phyloP scores from a whole-genome alignment of 2,888 invertebrate genomes.

The Cheilosia vulpina region DNA sequence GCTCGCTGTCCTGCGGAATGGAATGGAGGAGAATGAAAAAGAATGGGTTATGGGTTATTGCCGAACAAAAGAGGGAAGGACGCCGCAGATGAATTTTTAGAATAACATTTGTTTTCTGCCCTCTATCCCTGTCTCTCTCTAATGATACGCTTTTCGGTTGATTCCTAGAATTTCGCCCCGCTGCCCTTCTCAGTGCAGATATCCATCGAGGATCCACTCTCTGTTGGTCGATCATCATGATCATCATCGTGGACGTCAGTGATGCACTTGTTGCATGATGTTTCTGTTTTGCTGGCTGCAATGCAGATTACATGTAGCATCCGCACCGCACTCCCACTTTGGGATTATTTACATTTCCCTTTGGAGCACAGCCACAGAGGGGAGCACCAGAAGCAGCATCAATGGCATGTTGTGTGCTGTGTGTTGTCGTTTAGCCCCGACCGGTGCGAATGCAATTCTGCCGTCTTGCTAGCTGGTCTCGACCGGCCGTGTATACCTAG shows the following conservation, averaged over 20 bases:
- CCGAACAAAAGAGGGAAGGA: conserved; percentile 43
- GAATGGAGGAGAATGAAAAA: conserved; percentile 27
- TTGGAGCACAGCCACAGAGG: conserved; percentile 34
- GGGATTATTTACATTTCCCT: conserved; percentile 74
- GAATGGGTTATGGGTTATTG: conserved; percentile 69
- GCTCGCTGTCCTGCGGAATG: background rate
- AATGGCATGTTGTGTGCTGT: conserved; percentile 52
- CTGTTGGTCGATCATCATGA: conserved; percentile 28
- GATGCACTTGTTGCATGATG: conserved; percentile 75
- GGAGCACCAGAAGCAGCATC: conserved; percentile 29
- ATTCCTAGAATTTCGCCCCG: conserved; percentile 65
- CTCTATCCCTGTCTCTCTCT: conserved; percentile 35
- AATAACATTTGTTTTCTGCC: conserved; percentile 55
- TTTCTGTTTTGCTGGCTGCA: conserved; percentile 56
- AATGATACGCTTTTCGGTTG: conserved; percentile 67
- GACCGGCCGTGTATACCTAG: conserved; percentile 16
- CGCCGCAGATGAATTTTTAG: conserved; percentile 40
- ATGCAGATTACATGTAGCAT: conserved; percentile 70
- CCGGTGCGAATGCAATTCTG: conserved; percentile 60
- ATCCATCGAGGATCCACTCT: conserved; percentile 22
- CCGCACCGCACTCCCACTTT: conserved; percentile 72
- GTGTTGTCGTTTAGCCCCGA: conserved; percentile 49
- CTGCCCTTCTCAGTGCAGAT: conserved; percentile 1
- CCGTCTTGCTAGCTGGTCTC: conserved; percentile 36
- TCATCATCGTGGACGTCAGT: conserved; percentile 50